Base-by-base conservation (phyloP, 2,797 vertebrate genomes). In the Trachurus trachurus region DNA sequence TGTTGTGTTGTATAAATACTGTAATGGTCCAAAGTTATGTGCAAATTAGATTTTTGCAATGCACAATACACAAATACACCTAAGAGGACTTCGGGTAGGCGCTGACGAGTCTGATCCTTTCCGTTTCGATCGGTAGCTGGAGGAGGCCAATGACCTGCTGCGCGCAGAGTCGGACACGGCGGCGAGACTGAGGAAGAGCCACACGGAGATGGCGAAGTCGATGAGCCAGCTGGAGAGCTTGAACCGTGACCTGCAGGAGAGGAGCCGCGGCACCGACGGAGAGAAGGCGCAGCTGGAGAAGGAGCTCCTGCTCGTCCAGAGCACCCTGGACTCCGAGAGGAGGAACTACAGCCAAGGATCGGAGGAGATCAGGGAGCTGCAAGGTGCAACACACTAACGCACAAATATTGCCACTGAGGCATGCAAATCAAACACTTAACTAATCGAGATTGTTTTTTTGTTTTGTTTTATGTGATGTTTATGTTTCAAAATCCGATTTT, bases 141-240 rank as follows among this genome's bases (percentile, higher is more conserved):
- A 97, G 91, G 98, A 99, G 92, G 97, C 98, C 81, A 99, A 99
- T 62, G 97, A 98, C 92, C 93, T 98, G 82, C 93, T 99, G 85
- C 96, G 98, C 34, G 96, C 96, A 1, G 98, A 99, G 92, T 98
- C 98, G 0, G 98, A 99, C 92, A 98, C 98, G 1, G 97, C 97
- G 31, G 97, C 95, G 31, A 97, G 98, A 62, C 86, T 99, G 81
- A 95, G 98, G 84, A 99, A 99, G 92, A 96, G 91, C 92, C 97
- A 99, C 88, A 96, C 97, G 1, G 98, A 99, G 93, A 94, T 98
- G 95, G 94, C 92, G 68, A 99, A 99, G 89, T 96, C 96, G 11
- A 87, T 97, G 92, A 96, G 95, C 91, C 97, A 98, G 77, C 85
- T 99, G 82, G 98, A 99, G 91, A 94, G 94, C 34, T 76, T 98